phyloP scores from a whole-genome alignment of 2,113 vertebrate species.

The Lepisosteus osseus region DNA sequence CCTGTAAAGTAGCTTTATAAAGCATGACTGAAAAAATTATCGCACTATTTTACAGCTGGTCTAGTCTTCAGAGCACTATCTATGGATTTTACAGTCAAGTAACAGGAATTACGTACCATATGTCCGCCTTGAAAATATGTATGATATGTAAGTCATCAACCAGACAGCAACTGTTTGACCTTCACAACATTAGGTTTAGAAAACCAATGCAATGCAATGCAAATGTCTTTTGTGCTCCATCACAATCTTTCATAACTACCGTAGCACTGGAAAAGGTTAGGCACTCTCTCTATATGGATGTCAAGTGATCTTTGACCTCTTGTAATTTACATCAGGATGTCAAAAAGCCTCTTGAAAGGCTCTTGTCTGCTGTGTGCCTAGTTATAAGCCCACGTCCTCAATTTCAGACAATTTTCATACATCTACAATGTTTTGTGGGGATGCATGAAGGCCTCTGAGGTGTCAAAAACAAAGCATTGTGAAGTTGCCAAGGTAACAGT shows the following conservation, averaged over 20 bases:
- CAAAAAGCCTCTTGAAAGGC: constrained; percentile 11
- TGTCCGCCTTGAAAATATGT: too few species aligned
- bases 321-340: background rate
- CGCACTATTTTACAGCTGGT: background rate
- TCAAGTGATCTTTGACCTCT: background rate
- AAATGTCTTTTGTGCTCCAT: too few species aligned
- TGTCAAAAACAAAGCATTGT: constrained; percentile 18
- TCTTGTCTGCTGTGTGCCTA: constrained; percentile 16
- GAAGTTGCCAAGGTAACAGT: constrained; percentile 42
- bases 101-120: too few species aligned
- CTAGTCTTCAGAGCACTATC: background rate
- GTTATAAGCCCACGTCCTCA: constrained; percentile 27
- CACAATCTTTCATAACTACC: too few species aligned
- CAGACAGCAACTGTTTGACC: too few species aligned
- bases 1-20: constrained; percentile 29
- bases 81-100: background rate
- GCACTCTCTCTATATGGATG: too few species aligned
- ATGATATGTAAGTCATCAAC: too few species aligned
- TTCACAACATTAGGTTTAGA: too few species aligned
- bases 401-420: too few species aligned
- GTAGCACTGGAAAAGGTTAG: too few species aligned
- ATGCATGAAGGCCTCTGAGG: constrained; percentile 5
- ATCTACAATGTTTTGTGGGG: constrained; percentile 1
- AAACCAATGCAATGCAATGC: too few species aligned
- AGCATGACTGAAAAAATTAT: constrained; percentile 34